These are phyloP conservation scores for Oligia latruncula DNA, from an alignment of 2,888 invertebrate species.

Conservation along the genomic window DNA sequence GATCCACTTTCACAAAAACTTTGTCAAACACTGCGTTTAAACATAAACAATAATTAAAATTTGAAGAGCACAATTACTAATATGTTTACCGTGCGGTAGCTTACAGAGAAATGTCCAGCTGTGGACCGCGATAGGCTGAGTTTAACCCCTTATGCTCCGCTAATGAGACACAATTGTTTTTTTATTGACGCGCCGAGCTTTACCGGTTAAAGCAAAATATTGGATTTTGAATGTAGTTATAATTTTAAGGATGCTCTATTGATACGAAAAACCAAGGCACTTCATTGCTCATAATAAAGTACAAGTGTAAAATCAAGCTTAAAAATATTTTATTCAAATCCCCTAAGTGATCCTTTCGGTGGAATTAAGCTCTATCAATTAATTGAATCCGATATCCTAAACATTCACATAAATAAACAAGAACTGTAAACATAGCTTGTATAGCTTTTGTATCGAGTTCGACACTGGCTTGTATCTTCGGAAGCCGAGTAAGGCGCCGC, in stretches of 20 bases:
- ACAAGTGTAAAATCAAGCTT: background rate
- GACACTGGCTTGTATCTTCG: constrained; percentile 28
- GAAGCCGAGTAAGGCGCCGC: constrained; percentile 28
- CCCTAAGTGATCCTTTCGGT: background rate
- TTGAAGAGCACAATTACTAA: no score
- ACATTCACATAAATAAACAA: constrained; percentile 6
- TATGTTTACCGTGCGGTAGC: no score
- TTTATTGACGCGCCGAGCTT: no score
- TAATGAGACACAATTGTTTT: no score
- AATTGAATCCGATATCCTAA: background rate
- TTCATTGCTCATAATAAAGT: background rate
- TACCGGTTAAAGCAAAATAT: no score
- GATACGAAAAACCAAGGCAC: background rate
- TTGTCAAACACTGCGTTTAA: no score
- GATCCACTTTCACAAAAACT: no score
- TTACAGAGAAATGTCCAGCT: no score
- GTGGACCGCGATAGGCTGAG: no score
- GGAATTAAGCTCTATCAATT: background rate
- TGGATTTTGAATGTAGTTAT: background rate
- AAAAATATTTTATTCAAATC: background rate
- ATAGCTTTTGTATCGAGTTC: constrained; percentile 33
- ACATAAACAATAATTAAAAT: no score
- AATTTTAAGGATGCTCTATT: background rate
- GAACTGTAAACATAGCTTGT: background rate
- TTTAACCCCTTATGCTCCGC: no score